Evolutionary conservation across 1,140 invertebrate genomes (phyloP), one percentile per base, ranked within the genome.

Genomic region (Eufriesea mexicana): DNA sequence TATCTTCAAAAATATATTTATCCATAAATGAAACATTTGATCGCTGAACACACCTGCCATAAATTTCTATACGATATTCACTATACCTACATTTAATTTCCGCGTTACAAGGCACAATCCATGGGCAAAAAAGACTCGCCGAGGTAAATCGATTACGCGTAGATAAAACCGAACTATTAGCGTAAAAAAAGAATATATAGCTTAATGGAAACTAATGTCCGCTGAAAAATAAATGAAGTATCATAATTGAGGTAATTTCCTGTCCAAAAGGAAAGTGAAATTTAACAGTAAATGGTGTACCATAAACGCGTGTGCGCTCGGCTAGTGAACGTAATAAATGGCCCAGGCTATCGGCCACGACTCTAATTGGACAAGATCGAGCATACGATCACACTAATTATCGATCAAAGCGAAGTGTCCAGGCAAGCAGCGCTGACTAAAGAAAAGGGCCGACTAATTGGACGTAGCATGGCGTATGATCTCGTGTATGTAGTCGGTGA

Each of bases 351-450:
- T 55, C 45, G 54, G 55, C 28, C 64, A n/a, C 75, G 85, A 90
- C 86, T 88, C 85, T 93, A 92, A 93, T 93, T 93, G 92, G 89
- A 93, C 90, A 89, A 90, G 90, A 92, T 90, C 84, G 83, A 76
- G 85, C 85, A 86, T 90, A 87, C 83, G 82, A 85, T 86, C 82
- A 73, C 78, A 84, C 89, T 92, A 93, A 93, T 92, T 92, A 92
- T 89, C 86, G 87, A 91, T 91, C 89, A 86, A 87, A 87, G 83
- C 61, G 66, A 88, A 86, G 79, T 85, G 87, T 83, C 85, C 49
- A 59, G 59, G 73, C 59, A 67, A 62, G 64, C 74, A 57, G 64
- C 64, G 68, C 74, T 64, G 71, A 79, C 81, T 66, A 79, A 73
- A 57, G 57, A 35, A 87, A 70, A 83, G 73, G 70, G 54, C 79